phyloP scores from a whole-genome alignment of 2,888 invertebrate species.

The Micropterix aruncella region DNA sequence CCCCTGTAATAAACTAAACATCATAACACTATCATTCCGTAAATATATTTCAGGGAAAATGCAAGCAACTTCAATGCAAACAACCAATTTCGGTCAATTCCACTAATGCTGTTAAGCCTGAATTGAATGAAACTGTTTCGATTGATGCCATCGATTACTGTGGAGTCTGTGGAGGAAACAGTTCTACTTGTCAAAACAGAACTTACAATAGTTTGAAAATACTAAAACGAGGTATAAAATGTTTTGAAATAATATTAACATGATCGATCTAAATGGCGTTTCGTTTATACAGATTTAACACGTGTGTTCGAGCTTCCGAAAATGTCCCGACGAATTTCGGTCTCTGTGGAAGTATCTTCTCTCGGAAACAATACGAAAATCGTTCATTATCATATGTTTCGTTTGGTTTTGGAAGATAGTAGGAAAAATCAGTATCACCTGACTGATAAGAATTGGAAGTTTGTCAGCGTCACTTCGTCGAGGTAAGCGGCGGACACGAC shows the following conservation, averaged over 20 bases:
- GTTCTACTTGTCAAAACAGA: background rate
- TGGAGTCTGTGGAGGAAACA: background rate
- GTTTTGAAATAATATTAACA: too few species aligned
- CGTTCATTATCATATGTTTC: background rate
- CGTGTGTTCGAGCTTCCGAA: background rate
- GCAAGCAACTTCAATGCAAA: background rate
- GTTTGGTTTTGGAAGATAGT: background rate
- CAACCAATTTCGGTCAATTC: background rate
- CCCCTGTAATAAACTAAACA: too few species aligned
- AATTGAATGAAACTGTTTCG: too few species aligned
- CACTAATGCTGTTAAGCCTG: background rate
- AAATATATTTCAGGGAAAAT: background rate
- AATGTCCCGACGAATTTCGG: background rate
- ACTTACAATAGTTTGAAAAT: background rate
- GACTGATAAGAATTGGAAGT: background rate
- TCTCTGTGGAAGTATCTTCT: background rate
- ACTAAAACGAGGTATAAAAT: background rate
- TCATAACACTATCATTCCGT: too few species aligned
- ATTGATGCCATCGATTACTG: background rate
- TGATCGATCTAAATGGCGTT: too few species aligned
- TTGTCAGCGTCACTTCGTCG: background rate
- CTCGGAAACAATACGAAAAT: background rate
- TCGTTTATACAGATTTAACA: background rate
- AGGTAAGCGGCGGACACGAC: background rate
- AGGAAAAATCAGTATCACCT: background rate